Evolutionary conservation across 2,797 vertebrate genomes (phyloP), one percentile per base, ranked within the genome.

Genomic region (Gorsachius magnificus): DNA sequence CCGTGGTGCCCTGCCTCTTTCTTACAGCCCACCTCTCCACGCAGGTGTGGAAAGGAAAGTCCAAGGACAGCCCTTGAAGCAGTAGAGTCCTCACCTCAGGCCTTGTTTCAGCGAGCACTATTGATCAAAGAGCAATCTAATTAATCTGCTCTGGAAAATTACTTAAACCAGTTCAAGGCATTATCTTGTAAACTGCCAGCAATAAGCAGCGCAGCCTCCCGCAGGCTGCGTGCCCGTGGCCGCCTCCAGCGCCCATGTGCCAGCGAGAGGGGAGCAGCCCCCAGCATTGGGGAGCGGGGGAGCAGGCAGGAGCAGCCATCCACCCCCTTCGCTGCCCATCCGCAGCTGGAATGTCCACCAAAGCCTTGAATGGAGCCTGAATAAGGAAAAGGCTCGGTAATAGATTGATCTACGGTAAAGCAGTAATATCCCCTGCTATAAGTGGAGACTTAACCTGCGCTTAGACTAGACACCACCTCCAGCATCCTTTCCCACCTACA

Each of bases 41-140:
- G 2, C 36, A 45, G 76, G 5, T 13, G 24, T 72, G 83, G 54
- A 85, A 85, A 70, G 79, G 26, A 26, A 94, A 63, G 79, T 35
- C 83, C 90, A 94, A 87, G 76, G 54, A 63, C 79, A 88, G 87
- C 82, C 54, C 79, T 81, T 60, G 87, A 76, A 89, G 61, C 63
- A 51, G 69, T 33, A 50, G 54, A 76, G 26, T 91, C 79, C 79
- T 83, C 86, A 81, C 88, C 79, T 68, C 92, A 92, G 91, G 90
- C 94, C 58, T 76, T 35, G 38, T 92, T 95, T 96, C 89, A 94
- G 88, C 56, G 69, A 79, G 57, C 17, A 3, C 54, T 83, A 81
- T 87, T 92, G 94, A 97, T 96, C 93, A 95, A 91, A 89, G 89
- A 83, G 77, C 66, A 61, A 83, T 94, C 90, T 89, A 89, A 94